phyloP scores from a whole-genome alignment of 92 coral and sea anemone species.

The Desmophyllum pertusum region DNA sequence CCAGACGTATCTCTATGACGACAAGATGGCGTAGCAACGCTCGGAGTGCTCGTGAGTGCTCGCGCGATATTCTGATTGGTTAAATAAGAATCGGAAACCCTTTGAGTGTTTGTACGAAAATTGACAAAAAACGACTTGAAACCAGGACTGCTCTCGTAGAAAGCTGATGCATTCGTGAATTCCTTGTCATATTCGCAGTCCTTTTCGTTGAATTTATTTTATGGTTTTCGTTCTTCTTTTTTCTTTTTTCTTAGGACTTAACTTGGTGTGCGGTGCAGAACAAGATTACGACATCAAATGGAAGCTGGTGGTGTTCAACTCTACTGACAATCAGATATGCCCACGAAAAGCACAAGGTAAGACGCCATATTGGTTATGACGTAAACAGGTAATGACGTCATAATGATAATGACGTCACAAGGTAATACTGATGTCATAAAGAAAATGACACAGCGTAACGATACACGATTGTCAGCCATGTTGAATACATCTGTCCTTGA shows the following conservation, averaged over 20 bases:
- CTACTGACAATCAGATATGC: conserved; percentile 65
- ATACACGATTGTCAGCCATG: no score
- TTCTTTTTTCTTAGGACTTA: conserved; percentile 41
- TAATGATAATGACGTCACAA: no score
- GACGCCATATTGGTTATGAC: not conserved
- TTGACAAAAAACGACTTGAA: no score
- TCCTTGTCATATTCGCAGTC: no score
- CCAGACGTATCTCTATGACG: not conserved
- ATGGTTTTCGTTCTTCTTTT: not conserved
- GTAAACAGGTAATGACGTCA: not conserved
- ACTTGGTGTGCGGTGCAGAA: conserved; percentile 81
- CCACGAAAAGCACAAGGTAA: conserved; percentile 91
- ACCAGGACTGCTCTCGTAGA: not conserved
- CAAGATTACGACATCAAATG: conserved; percentile 82
- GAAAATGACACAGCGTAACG: no score
- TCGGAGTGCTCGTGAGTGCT: not conserved
- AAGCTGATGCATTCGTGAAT: no score
- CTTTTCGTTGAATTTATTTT: not conserved
- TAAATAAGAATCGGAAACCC: not conserved
- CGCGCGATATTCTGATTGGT: not conserved
- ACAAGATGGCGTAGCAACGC: not conserved
- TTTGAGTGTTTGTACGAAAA: not conserved
- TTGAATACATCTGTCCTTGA: no score
- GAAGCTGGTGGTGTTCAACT: conserved; percentile 78
- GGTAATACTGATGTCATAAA: no score